These are phyloP conservation scores for Orgyia antiqua DNA, from an alignment of 2,888 invertebrate genomes.

Conservation along the genomic window DNA sequence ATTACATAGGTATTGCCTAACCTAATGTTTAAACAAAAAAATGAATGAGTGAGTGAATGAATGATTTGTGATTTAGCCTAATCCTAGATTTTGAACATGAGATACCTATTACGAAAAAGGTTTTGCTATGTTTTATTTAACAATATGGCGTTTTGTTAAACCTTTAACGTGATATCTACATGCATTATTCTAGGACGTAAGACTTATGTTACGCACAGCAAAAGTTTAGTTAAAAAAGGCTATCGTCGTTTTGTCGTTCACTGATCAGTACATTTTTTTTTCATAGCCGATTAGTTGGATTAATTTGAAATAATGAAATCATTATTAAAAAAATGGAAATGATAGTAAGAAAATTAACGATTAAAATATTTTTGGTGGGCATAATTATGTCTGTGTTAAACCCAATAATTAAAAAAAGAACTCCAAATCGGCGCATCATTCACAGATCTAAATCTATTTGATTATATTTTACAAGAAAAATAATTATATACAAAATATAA, in stretches of 20 bases:
- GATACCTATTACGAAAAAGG: constrained; percentile 7
- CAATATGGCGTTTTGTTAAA: constrained; percentile 17
- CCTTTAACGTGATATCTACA: constrained; percentile 6
- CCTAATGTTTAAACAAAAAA: too few relatives aligned
- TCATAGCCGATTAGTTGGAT: constrained; percentile 30
- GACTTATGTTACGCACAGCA: too few relatives aligned
- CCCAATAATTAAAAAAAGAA: constrained; percentile 27
- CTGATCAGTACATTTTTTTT: too few relatives aligned
- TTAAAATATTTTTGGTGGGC: constrained; percentile 45
- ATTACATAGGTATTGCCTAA: constrained; percentile 8
- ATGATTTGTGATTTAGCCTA: constrained; percentile 18
- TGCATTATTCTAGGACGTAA: constrained; percentile 1
- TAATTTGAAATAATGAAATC: too few relatives aligned
- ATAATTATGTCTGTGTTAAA: constrained; percentile 26
- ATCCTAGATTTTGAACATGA: not conserved
- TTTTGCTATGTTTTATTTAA: constrained; percentile 10
- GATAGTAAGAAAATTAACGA: constrained; percentile 29
- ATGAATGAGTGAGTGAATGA: constrained; percentile 10
- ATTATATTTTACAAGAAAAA: constrained; percentile 70
- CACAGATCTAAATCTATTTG: constrained; percentile 66
- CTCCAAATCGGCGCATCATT: constrained; percentile 34
- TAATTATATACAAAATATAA: constrained; percentile 72
- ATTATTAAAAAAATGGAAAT: constrained; percentile 28
- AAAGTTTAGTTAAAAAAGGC: constrained; percentile 3
- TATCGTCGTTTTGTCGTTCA: not conserved